phyloP scores from a whole-genome alignment of 2,888 invertebrate species.

The Herminia tarsipennalis region DNA sequence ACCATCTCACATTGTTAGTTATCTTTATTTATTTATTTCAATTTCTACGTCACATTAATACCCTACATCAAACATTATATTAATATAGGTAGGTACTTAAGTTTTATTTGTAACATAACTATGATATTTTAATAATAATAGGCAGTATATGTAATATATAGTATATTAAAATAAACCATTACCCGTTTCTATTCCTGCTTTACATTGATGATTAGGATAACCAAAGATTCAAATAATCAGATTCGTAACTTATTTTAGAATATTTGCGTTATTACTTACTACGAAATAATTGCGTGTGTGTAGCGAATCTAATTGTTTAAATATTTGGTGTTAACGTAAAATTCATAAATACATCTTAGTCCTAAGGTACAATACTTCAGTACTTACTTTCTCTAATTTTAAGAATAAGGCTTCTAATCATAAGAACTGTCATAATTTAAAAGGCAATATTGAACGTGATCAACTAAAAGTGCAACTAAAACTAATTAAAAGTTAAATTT shows the following conservation, averaged over 20 bases:
- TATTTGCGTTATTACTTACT: too few relatives aligned
- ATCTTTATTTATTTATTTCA: too few relatives aligned
- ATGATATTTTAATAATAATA: not conserved
- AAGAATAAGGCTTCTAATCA: slow-evolving; percentile 32
- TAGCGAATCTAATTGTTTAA: too few relatives aligned
- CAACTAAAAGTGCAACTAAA: slow-evolving; percentile 26
- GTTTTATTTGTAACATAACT: not conserved
- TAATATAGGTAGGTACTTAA: too few relatives aligned
- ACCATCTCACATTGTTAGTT: too few relatives aligned
- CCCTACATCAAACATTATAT: too few relatives aligned
- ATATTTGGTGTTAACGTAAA: slow-evolving; percentile 5
- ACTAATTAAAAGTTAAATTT: slow-evolving; percentile 2
- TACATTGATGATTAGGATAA: too few relatives aligned
- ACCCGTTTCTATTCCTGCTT: slow-evolving; percentile 8
- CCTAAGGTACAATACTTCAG: not conserved
- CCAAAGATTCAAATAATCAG: too few relatives aligned
- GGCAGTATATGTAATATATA: not conserved
- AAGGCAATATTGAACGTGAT: slow-evolving; percentile 15
- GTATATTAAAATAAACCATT: slow-evolving; percentile 5
- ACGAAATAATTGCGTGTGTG: too few relatives aligned
- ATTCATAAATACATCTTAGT: not conserved
- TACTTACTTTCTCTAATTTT: not conserved
- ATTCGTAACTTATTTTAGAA: too few relatives aligned
- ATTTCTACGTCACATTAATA: too few relatives aligned
- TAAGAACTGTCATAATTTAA: slow-evolving; percentile 28